A percentile compares a stretch with the other conserved stretches of the same genome.
These are phyloP conservation scores for Drosophila pandora DNA, from an alignment of 1,140 invertebrate genomes.

Conservation along the genomic window DNA sequence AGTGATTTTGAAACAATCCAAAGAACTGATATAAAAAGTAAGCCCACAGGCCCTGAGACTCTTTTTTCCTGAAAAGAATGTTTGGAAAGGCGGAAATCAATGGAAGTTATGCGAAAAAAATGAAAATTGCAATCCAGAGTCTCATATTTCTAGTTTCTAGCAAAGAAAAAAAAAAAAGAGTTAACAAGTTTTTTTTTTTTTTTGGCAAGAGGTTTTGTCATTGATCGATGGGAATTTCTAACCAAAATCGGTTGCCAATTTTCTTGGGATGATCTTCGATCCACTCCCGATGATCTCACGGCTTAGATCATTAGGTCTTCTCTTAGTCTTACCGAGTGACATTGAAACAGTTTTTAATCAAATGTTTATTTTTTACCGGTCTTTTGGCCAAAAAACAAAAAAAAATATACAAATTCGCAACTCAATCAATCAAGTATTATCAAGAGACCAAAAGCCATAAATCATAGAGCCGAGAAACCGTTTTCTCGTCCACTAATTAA, in stretches of 20 bases:
- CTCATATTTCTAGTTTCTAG: slow-evolving; percentile 40
- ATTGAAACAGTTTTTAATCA: background rate
- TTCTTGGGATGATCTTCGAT: slow-evolving; percentile 19
- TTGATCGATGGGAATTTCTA: slow-evolving; percentile 40
- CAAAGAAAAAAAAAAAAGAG: background rate
- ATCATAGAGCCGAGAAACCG: slow-evolving; percentile 11
- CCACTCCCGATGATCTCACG: slow-evolving; percentile 18
- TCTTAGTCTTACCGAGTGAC: background rate
- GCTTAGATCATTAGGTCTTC: background rate
- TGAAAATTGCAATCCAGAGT: background rate
- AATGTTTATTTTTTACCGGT: background rate
- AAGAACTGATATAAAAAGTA: slow-evolving; percentile 28
- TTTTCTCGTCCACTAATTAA: slow-evolving; percentile 17
- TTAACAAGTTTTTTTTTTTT: slow-evolving; percentile 45
- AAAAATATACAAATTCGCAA: background rate
- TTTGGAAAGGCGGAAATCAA: slow-evolving; percentile 64
- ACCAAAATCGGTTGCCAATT: background rate
- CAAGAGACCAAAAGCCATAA: slow-evolving; percentile 8
- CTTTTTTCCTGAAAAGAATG: slow-evolving; percentile 2
- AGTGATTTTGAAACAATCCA: slow-evolving; percentile 28
- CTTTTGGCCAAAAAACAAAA: background rate
- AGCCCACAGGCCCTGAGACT: background rate
- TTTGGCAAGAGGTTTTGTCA: slow-evolving; percentile 10
- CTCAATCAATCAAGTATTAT: slow-evolving; percentile 3
- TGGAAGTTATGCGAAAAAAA: slow-evolving; percentile 32